Conservation (phyloP, 2,113 vertebrate genomes). For the Trochalopteron elliotii region DNA sequence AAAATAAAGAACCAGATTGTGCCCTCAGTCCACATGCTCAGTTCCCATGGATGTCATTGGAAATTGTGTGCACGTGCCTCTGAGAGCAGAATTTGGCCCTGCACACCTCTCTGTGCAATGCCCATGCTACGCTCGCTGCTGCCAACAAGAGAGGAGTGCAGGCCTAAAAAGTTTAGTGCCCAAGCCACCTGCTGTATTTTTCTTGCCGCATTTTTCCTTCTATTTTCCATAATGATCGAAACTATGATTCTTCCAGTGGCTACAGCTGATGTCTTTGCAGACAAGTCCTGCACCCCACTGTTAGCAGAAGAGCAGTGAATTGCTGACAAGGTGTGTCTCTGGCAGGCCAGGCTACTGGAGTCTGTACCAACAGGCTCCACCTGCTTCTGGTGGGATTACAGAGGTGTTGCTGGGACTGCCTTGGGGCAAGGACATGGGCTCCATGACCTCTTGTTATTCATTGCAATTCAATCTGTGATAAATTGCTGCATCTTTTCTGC, state of each 20-base stretch:
- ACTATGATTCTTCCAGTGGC: not conserved
- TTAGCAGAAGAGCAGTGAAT: not conserved
- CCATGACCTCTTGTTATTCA: not conserved
- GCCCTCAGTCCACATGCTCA: conserved; percentile 6
- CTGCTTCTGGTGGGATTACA: not conserved
- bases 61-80: not conserved
- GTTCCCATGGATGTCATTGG: conserved; percentile 4
- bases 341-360: accelerated
- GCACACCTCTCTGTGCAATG: not conserved
- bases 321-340: not conserved
- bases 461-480: not conserved
- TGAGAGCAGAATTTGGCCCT: conserved; percentile 26
- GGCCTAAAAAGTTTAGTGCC: not conserved
- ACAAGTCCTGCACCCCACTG: not conserved
- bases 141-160: not conserved
- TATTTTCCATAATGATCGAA: not conserved
- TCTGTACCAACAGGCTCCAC: not conserved
- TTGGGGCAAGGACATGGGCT: not conserved
- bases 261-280: not conserved
- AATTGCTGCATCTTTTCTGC: not conserved
- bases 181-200: not conserved
- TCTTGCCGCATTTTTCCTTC: not conserved
- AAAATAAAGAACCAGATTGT: conserved; percentile 50
- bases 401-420: not conserved
- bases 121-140: accelerated